These are phyloP conservation scores for Micrasema longulum DNA, from an alignment of 1,140 invertebrate genomes.

Conservation along the genomic window DNA sequence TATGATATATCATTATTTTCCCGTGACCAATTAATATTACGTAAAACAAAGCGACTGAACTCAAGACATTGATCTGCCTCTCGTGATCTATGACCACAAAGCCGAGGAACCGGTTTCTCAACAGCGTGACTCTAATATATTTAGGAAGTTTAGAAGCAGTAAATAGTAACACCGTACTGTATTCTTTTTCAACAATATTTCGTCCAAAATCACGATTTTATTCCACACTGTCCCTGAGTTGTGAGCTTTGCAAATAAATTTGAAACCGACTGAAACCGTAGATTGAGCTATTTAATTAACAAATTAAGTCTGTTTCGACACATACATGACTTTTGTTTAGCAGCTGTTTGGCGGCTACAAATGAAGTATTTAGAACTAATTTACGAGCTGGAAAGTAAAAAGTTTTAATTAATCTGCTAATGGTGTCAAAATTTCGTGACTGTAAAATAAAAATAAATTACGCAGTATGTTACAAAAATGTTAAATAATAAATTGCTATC, in stretches of 20 bases:
- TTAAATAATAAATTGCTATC: no score
- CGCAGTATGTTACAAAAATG: no score
- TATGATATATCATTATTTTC: conserved; percentile 13
- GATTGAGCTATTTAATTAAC: background rate
- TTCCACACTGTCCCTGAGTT: background rate
- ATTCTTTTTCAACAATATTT: conserved; percentile 17
- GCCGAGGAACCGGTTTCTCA: conserved; percentile 5
- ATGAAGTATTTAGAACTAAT: no score
- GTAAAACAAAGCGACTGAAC: conserved; percentile 21
- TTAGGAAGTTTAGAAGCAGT: background rate
- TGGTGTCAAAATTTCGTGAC: no score
- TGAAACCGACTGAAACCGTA: background rate
- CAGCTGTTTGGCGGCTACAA: no score
- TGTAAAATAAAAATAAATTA: no score
- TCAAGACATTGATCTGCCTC: conserved; percentile 21
- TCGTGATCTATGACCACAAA: conserved; percentile 9
- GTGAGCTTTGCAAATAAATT: conserved; percentile 19
- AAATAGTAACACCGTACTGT: background rate
- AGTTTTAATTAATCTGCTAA: no score
- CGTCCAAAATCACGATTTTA: conserved; percentile 15
- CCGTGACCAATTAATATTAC: conserved; percentile 5
- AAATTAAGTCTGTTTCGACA: no score
- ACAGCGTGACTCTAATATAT: conserved; percentile 6
- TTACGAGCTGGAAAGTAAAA: no score
- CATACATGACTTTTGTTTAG: no score